These are phyloP conservation scores for Petrocephalus zakoni DNA, from an alignment of 2,113 vertebrate genomes.

Conservation along the genomic window DNA sequence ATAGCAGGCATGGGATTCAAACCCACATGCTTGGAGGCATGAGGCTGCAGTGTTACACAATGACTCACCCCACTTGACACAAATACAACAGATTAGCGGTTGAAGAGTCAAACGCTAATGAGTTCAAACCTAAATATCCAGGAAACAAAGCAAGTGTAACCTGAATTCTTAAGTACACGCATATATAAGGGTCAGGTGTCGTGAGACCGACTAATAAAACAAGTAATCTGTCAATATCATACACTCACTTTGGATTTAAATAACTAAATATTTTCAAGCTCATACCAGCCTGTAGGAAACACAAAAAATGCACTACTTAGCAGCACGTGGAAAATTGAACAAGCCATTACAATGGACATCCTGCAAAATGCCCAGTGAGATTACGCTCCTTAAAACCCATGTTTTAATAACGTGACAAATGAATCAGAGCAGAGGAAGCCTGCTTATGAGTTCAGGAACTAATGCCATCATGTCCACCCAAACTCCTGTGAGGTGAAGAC, in stretches of 20 bases:
- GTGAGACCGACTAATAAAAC: not conserved
- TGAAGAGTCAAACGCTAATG: not conserved
- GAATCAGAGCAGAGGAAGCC: not conserved
- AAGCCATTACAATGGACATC: not conserved
- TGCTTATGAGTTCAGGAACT: not conserved
- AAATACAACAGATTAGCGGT: not conserved
- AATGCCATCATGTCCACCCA: not conserved
- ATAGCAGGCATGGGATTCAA: not conserved
- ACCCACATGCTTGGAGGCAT: not conserved
- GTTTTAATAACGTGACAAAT: slow-evolving; percentile 12
- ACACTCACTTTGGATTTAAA: not conserved
- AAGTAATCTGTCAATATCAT: not conserved
- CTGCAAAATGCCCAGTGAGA: not conserved
- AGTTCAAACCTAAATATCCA: not conserved
- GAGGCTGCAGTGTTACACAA: not conserved
- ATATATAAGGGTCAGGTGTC: not conserved
- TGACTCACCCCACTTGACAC: not conserved
- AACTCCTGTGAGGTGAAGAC: not conserved
- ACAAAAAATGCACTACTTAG: not conserved
- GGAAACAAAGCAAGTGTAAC: not conserved
- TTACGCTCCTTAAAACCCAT: not conserved
- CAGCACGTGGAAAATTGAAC: not conserved
- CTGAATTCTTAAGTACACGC: not conserved
- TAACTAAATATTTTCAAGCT: not conserved
- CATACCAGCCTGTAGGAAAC: not conserved